Evolutionary conservation across 2,888 invertebrate species (phyloP).

Genomic region (Polyommatus icarus): DNA sequence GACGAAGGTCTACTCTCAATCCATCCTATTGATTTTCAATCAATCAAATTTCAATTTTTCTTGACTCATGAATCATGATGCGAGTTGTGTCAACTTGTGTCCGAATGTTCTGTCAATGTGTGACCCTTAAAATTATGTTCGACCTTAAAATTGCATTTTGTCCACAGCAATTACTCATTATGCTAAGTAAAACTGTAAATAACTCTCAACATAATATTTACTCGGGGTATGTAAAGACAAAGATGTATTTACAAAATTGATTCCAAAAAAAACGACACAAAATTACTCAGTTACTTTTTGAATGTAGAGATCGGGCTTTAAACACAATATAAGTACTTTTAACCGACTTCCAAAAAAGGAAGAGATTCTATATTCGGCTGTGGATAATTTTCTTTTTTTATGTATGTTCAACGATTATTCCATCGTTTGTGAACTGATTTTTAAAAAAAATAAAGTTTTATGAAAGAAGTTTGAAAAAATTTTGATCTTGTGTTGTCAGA

Average conservation of each 20-base stretch:
- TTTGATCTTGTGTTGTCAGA: neutral
- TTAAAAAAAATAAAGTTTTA: neutral
- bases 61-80: too few species aligned
- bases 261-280: slow-evolving; percentile 31
- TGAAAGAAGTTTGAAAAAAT: neutral
- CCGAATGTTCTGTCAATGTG: neutral
- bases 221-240: neutral
- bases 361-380: too few species aligned
- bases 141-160: neutral
- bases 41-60: too few species aligned
- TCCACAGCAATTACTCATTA: neutral
- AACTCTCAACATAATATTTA: neutral
- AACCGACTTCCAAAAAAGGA: too few species aligned
- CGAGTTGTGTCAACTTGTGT: neutral
- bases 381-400: too few species aligned
- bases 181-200: slow-evolving; percentile 9
- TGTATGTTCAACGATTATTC: too few species aligned
- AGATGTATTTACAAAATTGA: slow-evolving; percentile 29
- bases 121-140: neutral
- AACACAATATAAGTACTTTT: too few species aligned
- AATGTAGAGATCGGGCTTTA: neutral
- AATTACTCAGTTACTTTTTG: slow-evolving; percentile 24
- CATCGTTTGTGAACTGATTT: too few species aligned
- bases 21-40: too few species aligned
- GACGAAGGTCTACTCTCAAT: too few species aligned